phyloP scores from a whole-genome alignment of 2,113 vertebrate genomes.

The Ameiurus melas region DNA sequence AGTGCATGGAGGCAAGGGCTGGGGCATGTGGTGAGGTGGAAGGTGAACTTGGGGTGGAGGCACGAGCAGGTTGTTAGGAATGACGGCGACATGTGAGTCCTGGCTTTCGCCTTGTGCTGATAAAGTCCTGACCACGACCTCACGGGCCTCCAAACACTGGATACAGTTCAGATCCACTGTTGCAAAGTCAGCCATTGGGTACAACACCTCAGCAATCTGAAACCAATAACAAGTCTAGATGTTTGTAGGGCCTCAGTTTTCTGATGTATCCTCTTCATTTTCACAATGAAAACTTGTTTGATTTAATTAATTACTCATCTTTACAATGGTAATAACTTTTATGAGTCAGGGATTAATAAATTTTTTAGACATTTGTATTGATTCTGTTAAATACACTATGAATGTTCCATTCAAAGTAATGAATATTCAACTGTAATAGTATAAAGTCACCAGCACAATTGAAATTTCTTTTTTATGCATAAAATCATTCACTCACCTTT shows the following conservation, averaged over 20 bases:
- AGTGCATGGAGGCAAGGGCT: slow-evolving; percentile 70
- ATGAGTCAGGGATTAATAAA: not conserved
- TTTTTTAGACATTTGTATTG: not conserved
- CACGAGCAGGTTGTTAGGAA: slow-evolving; percentile 89
- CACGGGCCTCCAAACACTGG: slow-evolving; percentile 82
- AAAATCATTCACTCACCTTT: not conserved
- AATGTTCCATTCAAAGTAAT: not conserved
- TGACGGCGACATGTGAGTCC: slow-evolving; percentile 80
- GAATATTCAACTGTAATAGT: not conserved
- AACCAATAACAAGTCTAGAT: not conserved
- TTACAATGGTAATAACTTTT: not conserved
- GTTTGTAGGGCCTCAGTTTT: not conserved
- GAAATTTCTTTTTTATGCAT: not conserved
- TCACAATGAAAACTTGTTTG: not conserved
- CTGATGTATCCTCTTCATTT: not conserved
- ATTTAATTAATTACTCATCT: not conserved
- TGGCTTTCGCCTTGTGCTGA: slow-evolving; percentile 90
- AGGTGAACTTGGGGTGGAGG: slow-evolving; percentile 75
- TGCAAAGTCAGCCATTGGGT: slow-evolving; percentile 81
- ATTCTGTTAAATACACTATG: not conserved
- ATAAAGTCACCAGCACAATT: not conserved
- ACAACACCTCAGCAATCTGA: slow-evolving; percentile 89
- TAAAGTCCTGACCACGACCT: slow-evolving; percentile 87
- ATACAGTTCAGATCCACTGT: slow-evolving; percentile 81
- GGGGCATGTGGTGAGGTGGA: slow-evolving; percentile 68